These are phyloP conservation scores for Cremastobaeus sp. DNA, from an alignment of 2,888 invertebrate species.

Conservation along the genomic window DNA sequence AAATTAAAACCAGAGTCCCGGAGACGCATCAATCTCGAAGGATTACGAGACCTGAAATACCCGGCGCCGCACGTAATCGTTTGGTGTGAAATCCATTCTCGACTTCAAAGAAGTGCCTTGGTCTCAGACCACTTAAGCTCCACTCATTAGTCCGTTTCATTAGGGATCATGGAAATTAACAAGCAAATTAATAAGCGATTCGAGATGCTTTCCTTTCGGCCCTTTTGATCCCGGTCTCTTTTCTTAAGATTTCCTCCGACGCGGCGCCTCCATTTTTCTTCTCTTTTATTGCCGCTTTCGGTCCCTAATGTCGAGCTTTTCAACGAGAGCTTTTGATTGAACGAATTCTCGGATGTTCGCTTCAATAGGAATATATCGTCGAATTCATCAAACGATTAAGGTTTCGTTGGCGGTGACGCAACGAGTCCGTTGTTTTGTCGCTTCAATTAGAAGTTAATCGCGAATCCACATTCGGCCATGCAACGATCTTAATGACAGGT, in stretches of 20 bases:
- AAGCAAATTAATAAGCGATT: no score
- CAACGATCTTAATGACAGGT: slow-evolving; percentile 56
- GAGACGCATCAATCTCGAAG: slow-evolving; percentile 51
- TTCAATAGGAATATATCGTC: slow-evolving; percentile 39
- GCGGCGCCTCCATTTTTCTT: no score
- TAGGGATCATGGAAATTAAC: not conserved
- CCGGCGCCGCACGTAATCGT: slow-evolving; percentile 52
- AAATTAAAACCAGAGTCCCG: slow-evolving; percentile 46
- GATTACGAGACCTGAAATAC: slow-evolving; percentile 40
- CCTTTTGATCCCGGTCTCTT: no score
- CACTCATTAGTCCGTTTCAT: slow-evolving; percentile 14
- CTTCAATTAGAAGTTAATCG: slow-evolving; percentile 37
- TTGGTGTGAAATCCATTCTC: slow-evolving; percentile 21
- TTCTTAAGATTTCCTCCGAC: no score
- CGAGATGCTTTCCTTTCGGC: no score
- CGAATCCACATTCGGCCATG: slow-evolving; percentile 25
- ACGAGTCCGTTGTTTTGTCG: slow-evolving; percentile 29
- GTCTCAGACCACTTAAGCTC: slow-evolving; percentile 1
- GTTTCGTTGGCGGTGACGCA: slow-evolving; percentile 26
- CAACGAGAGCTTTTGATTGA: slow-evolving; percentile 16
- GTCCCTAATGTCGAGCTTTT: no score
- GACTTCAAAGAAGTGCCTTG: slow-evolving; percentile 18
- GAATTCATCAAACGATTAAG: slow-evolving; percentile 45
- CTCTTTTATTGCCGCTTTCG: no score
- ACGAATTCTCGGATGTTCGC: not conserved